A percentile compares a stretch with the other conserved stretches of the same genome.
phyloP scores from a whole-genome alignment of 1,140 invertebrate genomes.

The Polypedilum pembai region DNA sequence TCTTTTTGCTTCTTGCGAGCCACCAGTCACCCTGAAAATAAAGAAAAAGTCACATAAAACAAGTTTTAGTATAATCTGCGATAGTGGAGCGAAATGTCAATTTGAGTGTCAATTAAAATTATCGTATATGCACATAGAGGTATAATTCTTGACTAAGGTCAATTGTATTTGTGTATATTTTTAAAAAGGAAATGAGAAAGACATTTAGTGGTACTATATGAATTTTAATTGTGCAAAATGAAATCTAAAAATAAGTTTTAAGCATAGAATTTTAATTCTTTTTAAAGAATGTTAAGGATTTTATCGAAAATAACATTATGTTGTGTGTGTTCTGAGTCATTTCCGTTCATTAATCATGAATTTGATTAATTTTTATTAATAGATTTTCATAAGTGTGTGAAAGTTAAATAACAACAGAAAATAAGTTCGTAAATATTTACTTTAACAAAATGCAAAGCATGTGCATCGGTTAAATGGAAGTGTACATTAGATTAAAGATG shows the following conservation, averaged over 20 bases:
- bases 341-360: background rate
- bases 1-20: slow-evolving; percentile 91
- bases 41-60: slow-evolving; percentile 32
- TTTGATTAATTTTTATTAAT: background rate
- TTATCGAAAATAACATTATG: background rate
- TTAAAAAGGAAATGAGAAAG: slow-evolving; percentile 9
- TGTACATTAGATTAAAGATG: slow-evolving; percentile 13
- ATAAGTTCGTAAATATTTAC: slow-evolving; percentile 1
- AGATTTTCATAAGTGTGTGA: background rate
- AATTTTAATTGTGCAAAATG: slow-evolving; percentile 8
- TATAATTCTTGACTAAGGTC: too few species aligned
- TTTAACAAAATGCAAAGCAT: slow-evolving; percentile 8
- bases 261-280: background rate
- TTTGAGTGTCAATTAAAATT: too few species aligned
- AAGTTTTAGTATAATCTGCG: background rate
- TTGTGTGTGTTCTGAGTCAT: background rate
- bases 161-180: too few species aligned
- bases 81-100: background rate
- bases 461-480: background rate
- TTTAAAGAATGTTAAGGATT: too few species aligned
- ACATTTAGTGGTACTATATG: slow-evolving; percentile 11
- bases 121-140: too few species aligned
- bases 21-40: slow-evolving; percentile 88
- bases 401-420: background rate
- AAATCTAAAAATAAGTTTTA: background rate